Evolutionary conservation across 2,797 vertebrate genomes (phyloP).

Genomic region (Coluber constrictor): DNA sequence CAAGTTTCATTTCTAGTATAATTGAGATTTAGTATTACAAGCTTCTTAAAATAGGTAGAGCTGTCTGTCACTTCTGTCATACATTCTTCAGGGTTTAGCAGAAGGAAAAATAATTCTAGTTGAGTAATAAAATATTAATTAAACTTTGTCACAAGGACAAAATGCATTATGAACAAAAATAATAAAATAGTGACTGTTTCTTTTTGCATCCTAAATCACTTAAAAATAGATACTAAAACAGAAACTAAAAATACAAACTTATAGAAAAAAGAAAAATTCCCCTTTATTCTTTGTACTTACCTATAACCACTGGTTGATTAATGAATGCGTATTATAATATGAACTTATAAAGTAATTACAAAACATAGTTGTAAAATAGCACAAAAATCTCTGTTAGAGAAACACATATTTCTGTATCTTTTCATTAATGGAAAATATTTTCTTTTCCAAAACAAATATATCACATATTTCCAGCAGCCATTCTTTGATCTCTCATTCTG

Average conservation of each 20-base stretch:
- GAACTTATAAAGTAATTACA: neutral
- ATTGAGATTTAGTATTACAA: neutral
- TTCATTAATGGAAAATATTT: neutral
- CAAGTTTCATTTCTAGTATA: neutral
- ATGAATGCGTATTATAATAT: neutral
- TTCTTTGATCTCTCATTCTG: neutral
- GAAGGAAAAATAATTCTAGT: neutral
- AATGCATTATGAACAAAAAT: neutral
- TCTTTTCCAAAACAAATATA: neutral
- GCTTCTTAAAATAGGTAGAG: neutral
- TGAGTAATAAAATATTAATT: neutral
- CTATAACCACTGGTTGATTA: neutral
- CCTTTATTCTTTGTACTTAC: neutral
- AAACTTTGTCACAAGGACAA: neutral
- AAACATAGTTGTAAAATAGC: neutral
- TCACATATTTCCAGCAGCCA: neutral
- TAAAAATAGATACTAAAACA: neutral
- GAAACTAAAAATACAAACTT: neutral
- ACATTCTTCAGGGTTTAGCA: neutral
- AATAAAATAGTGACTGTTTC: neutral
- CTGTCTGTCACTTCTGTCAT: neutral
- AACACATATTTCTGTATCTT: neutral
- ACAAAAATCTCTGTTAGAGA: neutral
- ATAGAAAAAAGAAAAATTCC: neutral
- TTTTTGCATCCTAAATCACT: neutral